A percentile compares a stretch with the other conserved stretches of the same genome.
These are phyloP conservation scores for Antechinus stuartii DNA, from an alignment of 2,113 vertebrate species.

Conservation along the genomic window DNA sequence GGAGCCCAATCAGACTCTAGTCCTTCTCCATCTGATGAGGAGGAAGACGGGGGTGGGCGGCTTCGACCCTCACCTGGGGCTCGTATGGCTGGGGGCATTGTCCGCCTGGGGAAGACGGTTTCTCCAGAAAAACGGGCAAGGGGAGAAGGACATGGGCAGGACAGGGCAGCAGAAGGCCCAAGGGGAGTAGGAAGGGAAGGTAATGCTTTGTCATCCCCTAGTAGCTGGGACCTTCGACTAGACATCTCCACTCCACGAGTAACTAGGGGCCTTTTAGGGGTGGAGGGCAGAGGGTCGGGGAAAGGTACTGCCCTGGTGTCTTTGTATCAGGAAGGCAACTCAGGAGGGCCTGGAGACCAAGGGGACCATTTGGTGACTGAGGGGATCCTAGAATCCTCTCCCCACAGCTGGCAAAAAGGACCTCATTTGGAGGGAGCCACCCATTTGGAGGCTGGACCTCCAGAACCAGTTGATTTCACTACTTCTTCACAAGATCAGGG, in stretches of 20 bases:
- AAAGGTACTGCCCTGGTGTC: slow-evolving; percentile 8
- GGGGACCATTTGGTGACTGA: slow-evolving; percentile 5
- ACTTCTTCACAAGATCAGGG: slow-evolving; percentile 46
- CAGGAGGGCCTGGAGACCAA: slow-evolving; percentile 11
- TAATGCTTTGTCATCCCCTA: neutral
- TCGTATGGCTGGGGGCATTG: neutral
- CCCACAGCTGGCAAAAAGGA: slow-evolving; percentile 62
- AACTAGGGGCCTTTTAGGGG: neutral
- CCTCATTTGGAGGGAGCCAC: neutral
- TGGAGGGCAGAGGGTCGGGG: slow-evolving; percentile 17
- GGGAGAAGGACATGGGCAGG: slow-evolving; percentile 45
- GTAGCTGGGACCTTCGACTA: slow-evolving; percentile 56
- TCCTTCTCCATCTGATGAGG: slow-evolving; percentile 76
- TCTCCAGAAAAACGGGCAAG: slow-evolving; percentile 54
- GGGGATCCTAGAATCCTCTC: neutral
- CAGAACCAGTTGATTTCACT: neutral
- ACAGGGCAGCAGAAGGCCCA: neutral
- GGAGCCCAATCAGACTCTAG: slow-evolving; percentile 69
- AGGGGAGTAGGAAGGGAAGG: neutral
- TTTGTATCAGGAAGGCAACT: neutral
- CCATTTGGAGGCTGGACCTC: slow-evolving; percentile 22
- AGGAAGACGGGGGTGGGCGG: slow-evolving; percentile 69
- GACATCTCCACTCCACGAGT: slow-evolving; percentile 40
- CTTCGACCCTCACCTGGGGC: slow-evolving; percentile 47
- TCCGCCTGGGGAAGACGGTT: slow-evolving; percentile 50